Base-by-base conservation (phyloP, 2,113 vertebrate species). In the Phylloscopus whistleri region DNA sequence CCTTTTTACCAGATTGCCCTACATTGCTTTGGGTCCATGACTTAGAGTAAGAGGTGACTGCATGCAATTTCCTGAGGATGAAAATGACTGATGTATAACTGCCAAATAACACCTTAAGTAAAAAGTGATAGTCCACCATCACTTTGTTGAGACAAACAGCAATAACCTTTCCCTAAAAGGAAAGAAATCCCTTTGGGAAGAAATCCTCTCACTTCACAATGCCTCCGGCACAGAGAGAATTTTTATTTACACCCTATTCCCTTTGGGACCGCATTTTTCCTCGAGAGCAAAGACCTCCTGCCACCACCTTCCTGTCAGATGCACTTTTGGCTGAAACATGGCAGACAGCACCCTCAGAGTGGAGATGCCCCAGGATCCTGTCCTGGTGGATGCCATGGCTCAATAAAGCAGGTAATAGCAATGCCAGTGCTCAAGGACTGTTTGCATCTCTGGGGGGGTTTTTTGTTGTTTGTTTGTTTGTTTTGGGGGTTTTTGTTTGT, bases 1-100 rank as follows among this genome's bases (percentile, higher is more conserved):
- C 59, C 78, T 91, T 94, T 91, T 84, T 76, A 84, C 74, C 89
- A 93, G 75, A 80, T 58, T 88, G 75, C 55, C 72, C 93, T 88
- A 52, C 63, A 52, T n/a, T 22, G 28, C 90, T 74, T 73, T 74
- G 48, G 37, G 22, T 83, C 72, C 74, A 9, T 68, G 84, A 75
- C 62, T 63, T 53, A 41, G 30, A 93, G 46, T 51, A 88, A 78
- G n/a, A 89, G 84, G 56, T 44, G 63, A 70, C 43, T 5, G 33
- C 39, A 70, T 18, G 43, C 55, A 88, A 69, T 70, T 91, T 95
- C 72, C 72, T 59, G 83, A 90, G 79, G 55, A 63, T 37, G 35
- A 28, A 78, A 95, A 87, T 72, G 56, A 74, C 68, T 90, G 78
- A 70, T 70, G 28, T 46, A 28, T 53, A 88, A 83, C 21, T 46